A percentile compares a stretch with the other conserved stretches of the same genome.
Conservation (phyloP, 2,888 invertebrate species). For the Eudemis profundana region DNA sequence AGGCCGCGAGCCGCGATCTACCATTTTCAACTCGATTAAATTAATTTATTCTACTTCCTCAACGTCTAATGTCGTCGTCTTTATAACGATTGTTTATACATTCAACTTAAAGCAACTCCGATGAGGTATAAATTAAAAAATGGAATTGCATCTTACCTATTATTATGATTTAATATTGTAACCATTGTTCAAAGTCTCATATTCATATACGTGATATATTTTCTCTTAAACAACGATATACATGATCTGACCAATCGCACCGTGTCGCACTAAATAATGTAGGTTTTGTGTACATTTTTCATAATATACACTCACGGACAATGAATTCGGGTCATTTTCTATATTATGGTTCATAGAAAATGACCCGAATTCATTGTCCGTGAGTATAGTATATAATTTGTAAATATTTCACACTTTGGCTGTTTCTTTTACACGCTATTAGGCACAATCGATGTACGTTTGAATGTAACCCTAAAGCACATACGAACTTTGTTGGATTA, state of each 20-base stretch:
- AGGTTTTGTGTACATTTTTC: conserved; percentile 28
- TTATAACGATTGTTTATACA: conserved; percentile 17
- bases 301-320: no score
- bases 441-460: no score
- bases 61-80: conserved; percentile 2
- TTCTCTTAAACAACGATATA: background rate
- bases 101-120: background rate
- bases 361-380: no score
- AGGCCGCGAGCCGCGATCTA: conserved; percentile 9
- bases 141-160: background rate
- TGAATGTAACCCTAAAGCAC: no score
- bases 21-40: conserved; percentile 36
- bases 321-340: no score
- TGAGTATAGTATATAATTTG: no score
- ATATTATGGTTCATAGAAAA: no score
- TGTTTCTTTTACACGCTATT: conserved; percentile 15
- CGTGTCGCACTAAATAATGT: conserved; percentile 23
- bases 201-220: no score
- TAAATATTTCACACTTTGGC: conserved; percentile 46
- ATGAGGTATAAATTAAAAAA: background rate
- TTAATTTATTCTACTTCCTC: conserved; percentile 20
- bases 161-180: no score
- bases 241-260: conserved; percentile 66
- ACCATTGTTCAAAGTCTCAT: no score
- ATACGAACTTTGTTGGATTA: no score